Conservation (phyloP, 1,140 invertebrate genomes). For the Drosophila sechellia region DNA sequence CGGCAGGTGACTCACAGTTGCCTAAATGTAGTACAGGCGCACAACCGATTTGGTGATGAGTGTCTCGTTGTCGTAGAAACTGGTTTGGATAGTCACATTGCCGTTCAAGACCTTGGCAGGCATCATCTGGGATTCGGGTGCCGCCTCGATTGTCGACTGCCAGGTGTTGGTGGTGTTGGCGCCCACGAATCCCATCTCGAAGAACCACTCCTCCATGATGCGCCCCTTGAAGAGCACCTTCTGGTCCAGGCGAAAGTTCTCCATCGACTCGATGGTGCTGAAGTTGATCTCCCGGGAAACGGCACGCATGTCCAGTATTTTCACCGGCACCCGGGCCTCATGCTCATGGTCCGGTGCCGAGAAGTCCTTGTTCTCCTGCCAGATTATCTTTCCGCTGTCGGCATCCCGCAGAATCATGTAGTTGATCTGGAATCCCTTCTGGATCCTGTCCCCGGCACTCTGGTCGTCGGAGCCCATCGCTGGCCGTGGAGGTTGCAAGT, state of each 20-base stretch:
- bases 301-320: slow-evolving; percentile 97
- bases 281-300: slow-evolving; percentile 99
- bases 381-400: slow-evolving; percentile 97
- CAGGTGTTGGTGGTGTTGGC: slow-evolving; percentile 99
- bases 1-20: slow-evolving; percentile 31
- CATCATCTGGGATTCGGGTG: slow-evolving; percentile 99
- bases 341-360: slow-evolving; percentile 96
- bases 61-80: slow-evolving; percentile 98
- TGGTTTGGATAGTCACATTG: slow-evolving; percentile 99
- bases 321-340: slow-evolving; percentile 98
- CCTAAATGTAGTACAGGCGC: slow-evolving; percentile 96
- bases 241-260: slow-evolving; percentile 98
- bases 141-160: slow-evolving; percentile 99
- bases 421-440: slow-evolving; percentile 87
- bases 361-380: slow-evolving; percentile 99
- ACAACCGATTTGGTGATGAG: slow-evolving; percentile 98
- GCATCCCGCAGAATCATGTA: slow-evolving; percentile 99
- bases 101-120: slow-evolving; percentile 98
- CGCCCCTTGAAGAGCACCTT: slow-evolving; percentile 93
- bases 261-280: slow-evolving; percentile 97
- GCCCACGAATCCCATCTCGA: slow-evolving; percentile 99
- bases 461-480: slow-evolving; percentile 79
- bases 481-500: slow-evolving; percentile 19
- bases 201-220: slow-evolving; percentile 98
- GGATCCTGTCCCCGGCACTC: slow-evolving; percentile 75